Percentiles rank a stretch among this genome's conserved stretches.
Evolutionary conservation across 53 echinoderm and acorn worm genomes (phyloP).

Genomic region (Glandiceps talaboti): DNA sequence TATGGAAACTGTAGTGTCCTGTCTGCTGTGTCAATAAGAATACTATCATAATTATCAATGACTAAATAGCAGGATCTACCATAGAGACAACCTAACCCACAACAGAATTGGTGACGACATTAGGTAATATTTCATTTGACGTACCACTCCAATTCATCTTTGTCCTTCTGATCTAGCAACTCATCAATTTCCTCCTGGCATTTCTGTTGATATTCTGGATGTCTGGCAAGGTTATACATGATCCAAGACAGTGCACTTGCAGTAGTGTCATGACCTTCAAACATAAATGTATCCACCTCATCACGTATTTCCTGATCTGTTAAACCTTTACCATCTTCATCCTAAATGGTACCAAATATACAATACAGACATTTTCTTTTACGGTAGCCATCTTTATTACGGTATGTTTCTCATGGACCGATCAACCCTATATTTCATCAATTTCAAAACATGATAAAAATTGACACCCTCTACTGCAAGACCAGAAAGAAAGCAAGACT

Average conservation of each 20-base stretch:
- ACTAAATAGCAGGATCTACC: background rate
- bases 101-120: too few relatives aligned
- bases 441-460: too few relatives aligned
- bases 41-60: background rate
- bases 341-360: background rate
- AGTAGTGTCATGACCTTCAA: conserved; percentile 34
- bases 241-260: conserved; percentile 45
- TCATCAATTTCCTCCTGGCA: conserved; percentile 43
- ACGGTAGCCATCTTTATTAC: too few relatives aligned
- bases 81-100: background rate
- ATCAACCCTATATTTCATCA: too few relatives aligned
- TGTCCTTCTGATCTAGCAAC: conserved; percentile 3
- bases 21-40: background rate
- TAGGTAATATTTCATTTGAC: background rate
- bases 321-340: conserved; percentile 17
- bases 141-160: background rate
- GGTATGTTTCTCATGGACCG: too few relatives aligned
- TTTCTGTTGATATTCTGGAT: conserved; percentile 36
- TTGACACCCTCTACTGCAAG: too few relatives aligned
- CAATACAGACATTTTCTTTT: background rate
- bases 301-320: conserved; percentile 32
- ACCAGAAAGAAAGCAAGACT: too few relatives aligned
- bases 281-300: conserved; percentile 27
- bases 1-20: too few relatives aligned
- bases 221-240: conserved; percentile 34